A percentile compares a stretch with the other conserved stretches of the same genome.
Evolutionary conservation across 2,888 invertebrate genomes (phyloP).

Genomic region (Drymonia ruficornis): DNA sequence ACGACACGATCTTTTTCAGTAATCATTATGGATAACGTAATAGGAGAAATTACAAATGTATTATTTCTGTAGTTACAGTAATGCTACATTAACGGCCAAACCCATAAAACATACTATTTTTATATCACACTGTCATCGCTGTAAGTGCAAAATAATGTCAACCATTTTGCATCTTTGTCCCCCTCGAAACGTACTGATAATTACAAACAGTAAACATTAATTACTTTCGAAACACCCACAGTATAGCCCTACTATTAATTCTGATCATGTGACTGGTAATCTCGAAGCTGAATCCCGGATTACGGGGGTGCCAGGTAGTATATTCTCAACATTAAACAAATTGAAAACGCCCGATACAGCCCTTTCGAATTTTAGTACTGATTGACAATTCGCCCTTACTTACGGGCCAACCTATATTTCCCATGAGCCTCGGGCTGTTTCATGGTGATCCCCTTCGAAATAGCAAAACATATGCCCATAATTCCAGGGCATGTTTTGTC

Average conservation of each 20-base stretch:
- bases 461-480: constrained; percentile 56
- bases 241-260: constrained; percentile 10
- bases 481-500: constrained; percentile 44
- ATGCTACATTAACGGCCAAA: too few species aligned
- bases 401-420: constrained; percentile 72
- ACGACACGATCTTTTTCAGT: too few species aligned
- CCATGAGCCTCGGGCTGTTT: constrained; percentile 68
- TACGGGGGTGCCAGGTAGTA: constrained; percentile 30
- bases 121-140: too few species aligned
- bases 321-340: constrained; percentile 59
- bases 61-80: too few species aligned
- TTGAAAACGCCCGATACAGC: constrained; percentile 63
- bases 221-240: constrained; percentile 1
- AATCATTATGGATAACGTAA: too few species aligned
- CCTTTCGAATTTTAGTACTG: constrained; percentile 72
- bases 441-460: constrained; percentile 61
- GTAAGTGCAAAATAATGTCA: too few species aligned
- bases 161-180: too few species aligned
- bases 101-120: too few species aligned
- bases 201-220: constrained; percentile 4
- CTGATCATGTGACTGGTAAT: constrained; percentile 27
- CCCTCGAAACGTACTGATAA: constrained; percentile 3
- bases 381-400: constrained; percentile 71
- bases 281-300: constrained; percentile 16
- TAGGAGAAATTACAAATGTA: too few species aligned